Percentiles rank a stretch among this genome's conserved stretches.
Evolutionary conservation across 30 jellyfish, hydroid and myxozoan genomes (phyloP).

Genomic region (Morbakka virulenta): DNA sequence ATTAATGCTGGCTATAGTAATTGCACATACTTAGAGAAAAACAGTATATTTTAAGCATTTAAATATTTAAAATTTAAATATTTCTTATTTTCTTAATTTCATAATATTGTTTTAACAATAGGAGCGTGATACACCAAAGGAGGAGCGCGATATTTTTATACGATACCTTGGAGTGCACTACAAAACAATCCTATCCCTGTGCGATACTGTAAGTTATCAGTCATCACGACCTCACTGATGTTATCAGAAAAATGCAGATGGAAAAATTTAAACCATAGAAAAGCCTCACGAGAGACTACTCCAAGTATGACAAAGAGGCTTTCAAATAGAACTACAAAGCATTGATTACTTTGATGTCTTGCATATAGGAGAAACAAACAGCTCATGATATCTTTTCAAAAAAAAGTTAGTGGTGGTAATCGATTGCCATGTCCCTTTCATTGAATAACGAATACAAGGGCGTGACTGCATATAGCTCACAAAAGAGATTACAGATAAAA

Average conservation of each 20-base stretch:
- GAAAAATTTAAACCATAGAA: constrained; percentile 39
- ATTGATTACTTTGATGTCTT: constrained; percentile 34
- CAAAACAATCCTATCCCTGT: constrained; percentile 15
- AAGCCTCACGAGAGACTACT: constrained; percentile 38
- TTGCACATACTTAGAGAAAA: no score
- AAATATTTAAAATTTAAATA: no score
- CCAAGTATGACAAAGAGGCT: constrained; percentile 60
- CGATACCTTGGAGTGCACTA: no score
- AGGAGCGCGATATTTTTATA: no score
- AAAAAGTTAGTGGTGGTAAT: constrained; percentile 17
- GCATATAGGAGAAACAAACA: constrained; percentile 37
- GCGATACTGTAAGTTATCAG: constrained; percentile 39
- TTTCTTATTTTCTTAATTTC: no score
- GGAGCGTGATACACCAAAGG: no score
- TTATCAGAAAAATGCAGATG: constrained; percentile 50
- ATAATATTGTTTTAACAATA: no score
- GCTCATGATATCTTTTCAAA: constrained; percentile 42
- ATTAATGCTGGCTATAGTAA: no score
- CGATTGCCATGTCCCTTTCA: constrained; percentile 39
- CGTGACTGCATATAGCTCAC: constrained; percentile 52
- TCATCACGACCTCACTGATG: constrained; percentile 60
- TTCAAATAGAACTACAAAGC: constrained; percentile 45
- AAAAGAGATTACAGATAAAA: constrained; percentile 33
- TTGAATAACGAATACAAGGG: constrained; percentile 39
- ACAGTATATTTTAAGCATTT: no score